Base-by-base conservation (phyloP, 2,888 invertebrate species). In the Cactoblastis cactorum region DNA sequence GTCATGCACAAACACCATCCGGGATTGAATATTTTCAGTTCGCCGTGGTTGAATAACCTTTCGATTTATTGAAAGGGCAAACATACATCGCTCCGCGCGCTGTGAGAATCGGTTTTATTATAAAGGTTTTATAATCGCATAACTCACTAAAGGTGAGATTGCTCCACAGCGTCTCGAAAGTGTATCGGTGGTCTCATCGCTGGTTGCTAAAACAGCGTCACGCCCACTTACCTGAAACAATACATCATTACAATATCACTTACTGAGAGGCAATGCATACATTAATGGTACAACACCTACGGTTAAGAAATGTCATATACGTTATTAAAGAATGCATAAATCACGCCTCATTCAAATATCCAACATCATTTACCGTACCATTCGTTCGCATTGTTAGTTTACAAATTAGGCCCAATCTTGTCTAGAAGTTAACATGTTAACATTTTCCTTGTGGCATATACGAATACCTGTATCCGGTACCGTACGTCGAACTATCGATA, bases 171-270 rank as follows among this genome's bases (percentile, higher is more conserved):
- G 58, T 68, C 70, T 74, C 66, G 66, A 76, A 80, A 69, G 67
- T 68, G 72, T 76, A 77, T 77, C 77, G 71, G 74, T 73, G 72
- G 74, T 71, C 69, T 65, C 76, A 79, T 83, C 80, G 67, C 68
- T 66, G 59, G 71, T 73, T 71, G 67, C 74, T 61, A 66, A 72
- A 74, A 69, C 71, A 58, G 53, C 65, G 63, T 64, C 61, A 70
- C 84, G 75, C 86, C 86, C 77, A 79, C 88, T 84, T 85, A 89
- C 88, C 88, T 86, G 84, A 84, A 88, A 88, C 89, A 89, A 89
- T 89, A 77, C 80, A 80, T 85, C 85, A 87, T 85, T 88, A 86
- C 74, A 86, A 87, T 85, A 80, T 80, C 71, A 82, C 72, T 80
- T 69, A 79, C 74, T 63, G 71, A 67, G 65, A 72, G 65, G 72